phyloP scores from a whole-genome alignment of 2,888 invertebrate genomes.

The Pyrgus malvae region DNA sequence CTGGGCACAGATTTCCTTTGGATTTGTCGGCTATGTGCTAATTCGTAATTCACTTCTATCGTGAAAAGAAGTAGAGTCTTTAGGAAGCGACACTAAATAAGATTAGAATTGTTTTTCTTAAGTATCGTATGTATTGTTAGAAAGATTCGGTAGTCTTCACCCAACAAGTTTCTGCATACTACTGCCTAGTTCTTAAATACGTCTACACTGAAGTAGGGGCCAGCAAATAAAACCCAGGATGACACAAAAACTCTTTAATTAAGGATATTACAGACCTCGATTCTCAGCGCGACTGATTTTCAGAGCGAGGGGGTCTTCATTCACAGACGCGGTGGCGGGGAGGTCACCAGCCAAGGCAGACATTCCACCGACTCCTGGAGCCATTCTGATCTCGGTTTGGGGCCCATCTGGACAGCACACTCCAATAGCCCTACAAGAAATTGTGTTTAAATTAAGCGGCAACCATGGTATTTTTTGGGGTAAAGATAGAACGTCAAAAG shows the following conservation, averaged over 20 bases:
- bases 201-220: background rate
- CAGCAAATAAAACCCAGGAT: conserved; percentile 6
- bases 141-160: too few species aligned
- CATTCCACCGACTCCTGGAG: conserved; percentile 42
- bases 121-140: too few species aligned
- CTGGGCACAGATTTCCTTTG: too few species aligned
- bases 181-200: background rate
- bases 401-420: conserved; percentile 86
- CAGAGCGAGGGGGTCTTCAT: conserved; percentile 68
- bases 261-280: conserved; percentile 54
- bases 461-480: too few species aligned
- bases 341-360: conserved; percentile 79
- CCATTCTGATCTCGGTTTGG: background rate
- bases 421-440: conserved; percentile 77
- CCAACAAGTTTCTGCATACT: too few species aligned
- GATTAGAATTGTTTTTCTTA: too few species aligned
- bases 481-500: too few species aligned
- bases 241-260: conserved; percentile 31
- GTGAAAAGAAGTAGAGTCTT: too few species aligned
- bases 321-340: conserved; percentile 70
- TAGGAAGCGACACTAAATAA: too few species aligned
- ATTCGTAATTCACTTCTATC: too few species aligned
- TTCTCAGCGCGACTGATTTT: conserved; percentile 64
- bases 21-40: too few species aligned
- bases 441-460: background rate